Percentiles rank a stretch among this genome's conserved stretches.
Conservation (phyloP, 2,113 vertebrate species). For the Colossoma macropomum region DNA sequence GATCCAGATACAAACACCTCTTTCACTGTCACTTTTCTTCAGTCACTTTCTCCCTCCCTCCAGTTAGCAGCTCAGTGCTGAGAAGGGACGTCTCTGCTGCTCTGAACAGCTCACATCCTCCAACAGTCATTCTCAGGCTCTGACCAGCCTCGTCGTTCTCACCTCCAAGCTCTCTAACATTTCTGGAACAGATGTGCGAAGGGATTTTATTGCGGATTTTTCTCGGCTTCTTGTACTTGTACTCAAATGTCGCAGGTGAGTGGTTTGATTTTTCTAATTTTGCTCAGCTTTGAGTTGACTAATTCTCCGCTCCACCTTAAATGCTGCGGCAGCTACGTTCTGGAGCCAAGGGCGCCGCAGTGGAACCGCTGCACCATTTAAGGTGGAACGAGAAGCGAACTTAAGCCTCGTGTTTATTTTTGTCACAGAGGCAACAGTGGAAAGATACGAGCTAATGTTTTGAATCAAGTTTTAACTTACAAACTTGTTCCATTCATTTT, state of each 20-base stretch:
- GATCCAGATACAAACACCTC: neutral
- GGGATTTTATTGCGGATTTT: conserved; percentile 53
- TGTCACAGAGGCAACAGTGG: too few relatives aligned
- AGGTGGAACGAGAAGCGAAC: too few relatives aligned
- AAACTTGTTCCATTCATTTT: too few relatives aligned
- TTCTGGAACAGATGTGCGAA: conserved; percentile 56
- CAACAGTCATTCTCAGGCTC: too few relatives aligned
- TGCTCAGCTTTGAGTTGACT: neutral
- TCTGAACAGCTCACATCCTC: neutral
- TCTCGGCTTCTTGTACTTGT: conserved; percentile 54
- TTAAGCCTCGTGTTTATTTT: too few relatives aligned
- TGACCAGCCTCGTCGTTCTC: neutral
- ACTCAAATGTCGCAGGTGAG: neutral
- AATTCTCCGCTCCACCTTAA: too few relatives aligned
- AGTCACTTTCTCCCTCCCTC: neutral
- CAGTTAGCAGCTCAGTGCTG: neutral
- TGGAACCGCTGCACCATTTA: too few relatives aligned
- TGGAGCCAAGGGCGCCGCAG: too few relatives aligned
- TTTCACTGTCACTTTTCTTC: neutral
- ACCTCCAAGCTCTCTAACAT: neutral
- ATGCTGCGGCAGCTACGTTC: too few relatives aligned
- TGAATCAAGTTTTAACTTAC: too few relatives aligned
- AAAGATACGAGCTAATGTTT: too few relatives aligned
- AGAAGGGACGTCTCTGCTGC: too few relatives aligned
- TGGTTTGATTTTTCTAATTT: neutral